Base-by-base conservation (phyloP, 35 echinoderm and acorn worm species). In the Ptychodera flava region DNA sequence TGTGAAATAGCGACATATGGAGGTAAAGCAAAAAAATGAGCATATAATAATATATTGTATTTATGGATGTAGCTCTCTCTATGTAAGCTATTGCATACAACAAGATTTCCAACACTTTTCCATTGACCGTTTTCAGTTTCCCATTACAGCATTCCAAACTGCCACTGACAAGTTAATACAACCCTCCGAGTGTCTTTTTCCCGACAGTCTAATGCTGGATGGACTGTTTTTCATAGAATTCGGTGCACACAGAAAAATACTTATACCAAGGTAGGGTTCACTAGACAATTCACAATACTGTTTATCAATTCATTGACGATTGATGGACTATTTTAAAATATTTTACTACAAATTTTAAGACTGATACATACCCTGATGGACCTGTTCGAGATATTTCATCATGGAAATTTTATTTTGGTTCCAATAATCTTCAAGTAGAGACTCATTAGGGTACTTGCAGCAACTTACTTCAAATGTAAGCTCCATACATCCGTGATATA, bases 381-480 rank as follows among this genome's bases (percentile, higher is more conserved):
- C 45, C 22, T 64, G 45, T 64, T 64, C 22, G 6, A 64, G 45
- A 64, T 64, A 64, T 22, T 64, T 22, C 45, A 64, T 6, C 45
- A 64, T 12, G 0, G 94, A 35, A 1, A 1, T 30, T 29, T 86
- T 82, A 34, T 97, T 97, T 27, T 93, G 78, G 16, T 91, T 86
- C 94, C 94, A 97, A 83, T 78, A 97, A 16, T 16, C 35, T 45
- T 35, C 35, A 22, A 97, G 78, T 1, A 80, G 32, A 1, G 31
- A 33, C 31, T 77, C 78, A 6, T 15, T 28, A 0, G 94, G 94
- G 78, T 97, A 97, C 53, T 97, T 97, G 79, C 94, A 97, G 38
- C 94, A 97, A 36, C 85, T 35, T 1, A 97, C 37, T 77, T 97
- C 94, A 29, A 97, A 37, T 0, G 89, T 91, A 28, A 97, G 77